These are phyloP conservation scores for Petrocephalus microphthalmus DNA, from an alignment of 2,113 vertebrate genomes.

Conservation along the genomic window DNA sequence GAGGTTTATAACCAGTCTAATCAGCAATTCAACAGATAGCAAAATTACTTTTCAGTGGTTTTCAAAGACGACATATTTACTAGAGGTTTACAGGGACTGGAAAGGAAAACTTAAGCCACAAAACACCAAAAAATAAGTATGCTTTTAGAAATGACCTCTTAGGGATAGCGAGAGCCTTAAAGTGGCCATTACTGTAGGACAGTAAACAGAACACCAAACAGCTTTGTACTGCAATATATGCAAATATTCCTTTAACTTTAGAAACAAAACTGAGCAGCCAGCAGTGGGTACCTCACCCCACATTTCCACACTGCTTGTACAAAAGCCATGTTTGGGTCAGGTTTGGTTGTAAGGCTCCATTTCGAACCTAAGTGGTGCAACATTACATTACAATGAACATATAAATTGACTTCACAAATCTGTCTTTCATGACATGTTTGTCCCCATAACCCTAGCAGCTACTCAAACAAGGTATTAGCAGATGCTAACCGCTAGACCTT, in stretches of 20 bases:
- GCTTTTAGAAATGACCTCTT: neutral
- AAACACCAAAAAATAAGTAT: neutral
- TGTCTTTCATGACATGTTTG: neutral
- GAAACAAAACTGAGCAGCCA: neutral
- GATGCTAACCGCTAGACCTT: neutral
- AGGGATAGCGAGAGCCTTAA: neutral
- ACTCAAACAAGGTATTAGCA: neutral
- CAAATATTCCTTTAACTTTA: neutral
- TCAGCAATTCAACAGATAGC: neutral
- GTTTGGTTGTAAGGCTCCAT: neutral
- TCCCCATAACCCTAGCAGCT: neutral
- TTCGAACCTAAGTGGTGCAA: neutral
- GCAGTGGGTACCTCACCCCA: neutral
- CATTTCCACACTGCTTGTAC: neutral
- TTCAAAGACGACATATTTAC: neutral
- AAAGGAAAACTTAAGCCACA: neutral
- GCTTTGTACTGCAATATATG: neutral
- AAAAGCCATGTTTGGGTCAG: neutral
- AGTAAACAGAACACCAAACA: neutral
- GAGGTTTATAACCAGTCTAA: neutral
- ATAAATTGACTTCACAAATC: neutral
- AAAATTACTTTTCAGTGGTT: neutral
- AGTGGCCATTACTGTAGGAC: neutral
- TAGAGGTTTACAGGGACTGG: neutral
- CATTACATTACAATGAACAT: neutral